A percentile compares a stretch with the other conserved stretches of the same genome.
phyloP scores from a whole-genome alignment of 1,140 invertebrate species.

The Bursaphelenchus mucronatus region DNA sequence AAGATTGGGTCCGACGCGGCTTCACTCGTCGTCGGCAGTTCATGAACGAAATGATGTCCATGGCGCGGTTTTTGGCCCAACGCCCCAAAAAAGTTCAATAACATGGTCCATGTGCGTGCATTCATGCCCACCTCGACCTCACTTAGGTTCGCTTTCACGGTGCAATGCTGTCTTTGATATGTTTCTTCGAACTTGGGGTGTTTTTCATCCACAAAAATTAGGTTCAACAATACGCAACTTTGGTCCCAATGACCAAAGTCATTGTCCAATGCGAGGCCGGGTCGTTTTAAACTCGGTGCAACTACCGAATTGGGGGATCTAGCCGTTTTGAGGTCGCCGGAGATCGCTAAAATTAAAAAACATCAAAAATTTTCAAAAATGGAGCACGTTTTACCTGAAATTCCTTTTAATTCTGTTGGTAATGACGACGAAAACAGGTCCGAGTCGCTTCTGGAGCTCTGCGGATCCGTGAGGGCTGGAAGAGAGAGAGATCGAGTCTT shows the following conservation, averaged over 20 bases:
- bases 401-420: conserved; percentile 14
- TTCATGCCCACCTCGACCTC: conserved; percentile 60
- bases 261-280: conserved; percentile 18
- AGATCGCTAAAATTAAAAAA: conserved; percentile 5
- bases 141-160: conserved; percentile 44
- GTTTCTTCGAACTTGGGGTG: conserved; percentile 41
- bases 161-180: conserved; percentile 37
- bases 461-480: background rate
- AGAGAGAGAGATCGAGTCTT: conserved; percentile 7
- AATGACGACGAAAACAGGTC: conserved; percentile 21
- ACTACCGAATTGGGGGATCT: background rate
- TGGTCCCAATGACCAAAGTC: conserved; percentile 24
- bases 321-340: background rate
- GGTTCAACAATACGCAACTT: conserved; percentile 20
- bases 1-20: background rate
- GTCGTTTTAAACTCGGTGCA: conserved; percentile 4
- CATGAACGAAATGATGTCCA: background rate
- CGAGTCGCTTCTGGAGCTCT: background rate
- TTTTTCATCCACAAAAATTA: conserved; percentile 39
- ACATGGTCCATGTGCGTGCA: conserved; percentile 29
- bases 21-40: background rate
- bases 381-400: conserved; percentile 14
- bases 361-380: background rate
- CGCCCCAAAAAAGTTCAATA: conserved; percentile 33
- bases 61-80: conserved; percentile 6